phyloP scores from a whole-genome alignment of 1,140 invertebrate genomes.

The Cyclargus thomasi region DNA sequence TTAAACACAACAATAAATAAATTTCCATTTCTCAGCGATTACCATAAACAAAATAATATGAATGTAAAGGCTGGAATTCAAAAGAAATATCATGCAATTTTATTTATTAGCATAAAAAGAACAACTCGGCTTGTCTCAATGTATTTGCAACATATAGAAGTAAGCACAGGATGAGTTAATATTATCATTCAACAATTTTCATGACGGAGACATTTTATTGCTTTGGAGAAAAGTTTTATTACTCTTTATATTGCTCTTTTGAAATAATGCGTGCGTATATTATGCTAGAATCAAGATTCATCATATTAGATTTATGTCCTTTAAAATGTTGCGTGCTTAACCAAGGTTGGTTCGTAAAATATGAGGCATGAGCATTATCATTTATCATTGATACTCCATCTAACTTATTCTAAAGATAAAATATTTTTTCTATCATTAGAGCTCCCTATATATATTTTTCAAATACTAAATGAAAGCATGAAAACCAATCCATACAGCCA shows the following conservation, averaged over 20 bases:
- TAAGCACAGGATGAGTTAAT: neutral
- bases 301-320: neutral
- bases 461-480: too few relatives aligned
- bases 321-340: neutral
- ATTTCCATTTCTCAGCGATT: neutral
- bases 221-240: neutral
- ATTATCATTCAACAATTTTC: neutral
- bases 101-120: neutral
- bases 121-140: neutral
- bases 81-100: neutral
- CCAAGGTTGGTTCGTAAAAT: too few relatives aligned
- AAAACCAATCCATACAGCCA: too few relatives aligned
- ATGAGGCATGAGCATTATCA: neutral
- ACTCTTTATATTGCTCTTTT: neutral
- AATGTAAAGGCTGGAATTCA: neutral
- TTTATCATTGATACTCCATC: too few relatives aligned
- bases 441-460: too few relatives aligned
- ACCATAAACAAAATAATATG: neutral
- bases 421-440: too few relatives aligned
- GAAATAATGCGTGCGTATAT: neutral
- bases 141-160: neutral
- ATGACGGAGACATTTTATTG: neutral
- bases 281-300: neutral
- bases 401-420: too few relatives aligned
- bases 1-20: neutral